Percentiles rank a stretch among this genome's conserved stretches.
These are phyloP conservation scores for Isurus oxyrinchus DNA, from an alignment of 2,113 vertebrate species.

Conservation along the genomic window DNA sequence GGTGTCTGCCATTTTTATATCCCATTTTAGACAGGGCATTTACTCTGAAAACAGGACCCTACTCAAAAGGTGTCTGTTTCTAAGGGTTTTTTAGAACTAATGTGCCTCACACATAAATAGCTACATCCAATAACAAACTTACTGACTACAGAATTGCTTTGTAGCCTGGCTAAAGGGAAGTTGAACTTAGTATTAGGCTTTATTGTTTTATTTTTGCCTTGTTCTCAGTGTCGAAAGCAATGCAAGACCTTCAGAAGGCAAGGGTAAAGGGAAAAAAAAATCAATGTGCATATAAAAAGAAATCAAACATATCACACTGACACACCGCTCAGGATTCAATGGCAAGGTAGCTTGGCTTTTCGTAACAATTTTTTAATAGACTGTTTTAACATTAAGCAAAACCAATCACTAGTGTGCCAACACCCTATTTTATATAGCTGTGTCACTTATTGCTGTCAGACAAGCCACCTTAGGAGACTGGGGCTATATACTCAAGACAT, in stretches of 20 bases:
- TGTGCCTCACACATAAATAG: no score
- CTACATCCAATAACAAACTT: no score
- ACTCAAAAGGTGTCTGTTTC: not conserved
- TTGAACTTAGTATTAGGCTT: no score
- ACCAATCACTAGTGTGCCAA: not conserved
- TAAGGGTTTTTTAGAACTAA: not conserved
- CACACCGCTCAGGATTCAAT: not conserved
- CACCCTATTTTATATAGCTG: not conserved
- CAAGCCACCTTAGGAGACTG: not conserved
- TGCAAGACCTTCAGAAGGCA: no score
- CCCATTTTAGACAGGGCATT: not conserved
- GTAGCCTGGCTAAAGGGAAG: no score
- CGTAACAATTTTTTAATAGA: not conserved
- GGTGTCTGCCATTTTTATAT: not conserved
- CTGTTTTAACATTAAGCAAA: not conserved
- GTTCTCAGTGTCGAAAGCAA: not conserved
- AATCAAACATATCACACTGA: not conserved
- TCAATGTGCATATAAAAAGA: no score
- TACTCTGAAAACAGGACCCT: not conserved
- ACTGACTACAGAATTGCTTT: no score
- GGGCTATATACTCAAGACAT: not conserved
- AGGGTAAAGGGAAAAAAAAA: no score
- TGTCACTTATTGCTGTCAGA: not conserved
- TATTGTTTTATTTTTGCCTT: not conserved
- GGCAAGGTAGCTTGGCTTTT: not conserved